These are phyloP conservation scores for Megaceryle alcyon DNA, from an alignment of 2,797 vertebrate species.

Conservation along the genomic window DNA sequence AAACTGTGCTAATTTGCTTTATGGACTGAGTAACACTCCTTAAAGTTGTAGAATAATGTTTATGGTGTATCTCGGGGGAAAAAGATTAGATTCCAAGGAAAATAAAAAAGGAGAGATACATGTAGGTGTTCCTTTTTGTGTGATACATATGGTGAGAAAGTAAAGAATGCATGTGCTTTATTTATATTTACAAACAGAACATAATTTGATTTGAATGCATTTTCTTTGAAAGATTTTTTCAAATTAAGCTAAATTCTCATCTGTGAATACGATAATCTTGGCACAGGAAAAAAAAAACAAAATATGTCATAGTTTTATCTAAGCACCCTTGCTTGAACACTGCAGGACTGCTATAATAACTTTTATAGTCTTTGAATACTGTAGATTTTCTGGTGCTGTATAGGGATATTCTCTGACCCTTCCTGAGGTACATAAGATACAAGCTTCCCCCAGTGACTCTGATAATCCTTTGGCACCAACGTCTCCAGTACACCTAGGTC, in stretches of 20 bases:
- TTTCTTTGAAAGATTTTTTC: neutral
- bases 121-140: neutral
- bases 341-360: neutral
- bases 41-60: neutral
- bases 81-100: neutral
- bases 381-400: neutral
- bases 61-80: neutral
- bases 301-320: neutral
- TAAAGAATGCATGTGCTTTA: neutral
- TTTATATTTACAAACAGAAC: neutral
- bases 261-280: neutral
- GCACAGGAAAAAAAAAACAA: neutral
- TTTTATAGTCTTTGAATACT: neutral
- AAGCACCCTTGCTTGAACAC: neutral
- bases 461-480: neutral
- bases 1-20: neutral
- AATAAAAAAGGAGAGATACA: neutral
- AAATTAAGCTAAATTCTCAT: neutral
- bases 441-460: neutral
- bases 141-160: neutral
- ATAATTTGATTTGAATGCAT: neutral
- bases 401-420: neutral
- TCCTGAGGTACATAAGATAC: neutral
- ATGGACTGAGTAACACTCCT: neutral
- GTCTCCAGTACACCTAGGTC: neutral